Conservation (phyloP, 2,888 invertebrate genomes). For the Penaeus monodon region DNA sequence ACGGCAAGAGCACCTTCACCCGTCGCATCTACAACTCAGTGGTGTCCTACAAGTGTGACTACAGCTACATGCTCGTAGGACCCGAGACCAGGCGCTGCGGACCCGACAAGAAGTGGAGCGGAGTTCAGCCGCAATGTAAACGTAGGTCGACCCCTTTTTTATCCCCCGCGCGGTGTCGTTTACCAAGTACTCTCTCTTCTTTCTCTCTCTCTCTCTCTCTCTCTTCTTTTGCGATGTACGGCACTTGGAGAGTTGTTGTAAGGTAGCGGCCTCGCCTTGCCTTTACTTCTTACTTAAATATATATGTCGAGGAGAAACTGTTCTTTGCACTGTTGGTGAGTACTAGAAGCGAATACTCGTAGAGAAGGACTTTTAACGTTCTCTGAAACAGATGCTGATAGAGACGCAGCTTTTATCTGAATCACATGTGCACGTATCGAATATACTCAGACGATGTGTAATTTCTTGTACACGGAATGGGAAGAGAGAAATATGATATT, state of each 20-base stretch:
- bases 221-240: background rate
- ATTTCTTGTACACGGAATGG: background rate
- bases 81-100: constrained; percentile 91
- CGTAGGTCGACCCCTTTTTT: constrained; percentile 74
- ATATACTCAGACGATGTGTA: too few species aligned
- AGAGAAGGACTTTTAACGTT: too few species aligned
- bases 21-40: constrained; percentile 83
- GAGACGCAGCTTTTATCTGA: too few species aligned
- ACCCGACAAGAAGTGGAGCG: constrained; percentile 95
- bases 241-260: too few species aligned
- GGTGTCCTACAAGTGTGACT: constrained; percentile 95
- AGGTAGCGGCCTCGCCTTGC: too few species aligned
- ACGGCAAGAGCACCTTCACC: constrained; percentile 93
- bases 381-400: too few species aligned
- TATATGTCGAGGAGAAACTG: too few species aligned
- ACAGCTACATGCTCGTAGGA: constrained; percentile 91
- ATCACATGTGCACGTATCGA: too few species aligned
- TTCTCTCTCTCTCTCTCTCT: background rate
- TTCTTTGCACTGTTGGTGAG: too few species aligned
- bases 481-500: background rate
- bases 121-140: constrained; percentile 90
- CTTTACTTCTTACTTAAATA: too few species aligned
- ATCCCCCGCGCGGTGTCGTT: background rate
- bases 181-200: background rate
- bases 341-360: too few species aligned